These are phyloP conservation scores for Solenopsis fugax DNA, from an alignment of 1,140 invertebrate genomes.

Conservation along the genomic window DNA sequence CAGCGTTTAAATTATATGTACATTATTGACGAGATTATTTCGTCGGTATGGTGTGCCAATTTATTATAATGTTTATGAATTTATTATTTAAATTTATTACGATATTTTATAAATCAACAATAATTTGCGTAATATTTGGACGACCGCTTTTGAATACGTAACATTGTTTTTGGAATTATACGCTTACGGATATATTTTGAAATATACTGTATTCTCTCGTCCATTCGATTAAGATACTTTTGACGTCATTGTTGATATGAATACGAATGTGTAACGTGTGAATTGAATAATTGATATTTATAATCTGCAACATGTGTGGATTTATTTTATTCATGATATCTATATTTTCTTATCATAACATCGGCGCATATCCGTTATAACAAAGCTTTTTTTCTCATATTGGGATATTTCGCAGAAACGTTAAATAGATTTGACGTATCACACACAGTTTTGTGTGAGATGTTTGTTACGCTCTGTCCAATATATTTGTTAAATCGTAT, in stretches of 20 bases:
- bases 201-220: neutral
- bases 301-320: neutral
- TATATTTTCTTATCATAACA: slow-evolving; percentile 9
- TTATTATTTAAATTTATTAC: slow-evolving; percentile 37
- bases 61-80: slow-evolving; percentile 30
- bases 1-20: slow-evolving; percentile 10
- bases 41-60: slow-evolving; percentile 9
- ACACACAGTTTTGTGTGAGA: neutral
- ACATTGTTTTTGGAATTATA: slow-evolving; percentile 1
- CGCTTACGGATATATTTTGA: slow-evolving; percentile 4
- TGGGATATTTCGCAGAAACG: neutral
- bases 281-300: slow-evolving; percentile 21
- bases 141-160: slow-evolving; percentile 13
- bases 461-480: neutral
- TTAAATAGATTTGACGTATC: slow-evolving; percentile 36
- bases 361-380: neutral
- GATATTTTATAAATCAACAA: slow-evolving; percentile 24
- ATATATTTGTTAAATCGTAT: slow-evolving; percentile 34
- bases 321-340: neutral
- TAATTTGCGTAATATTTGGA: slow-evolving; percentile 39
- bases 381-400: neutral
- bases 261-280: neutral
- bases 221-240: slow-evolving; percentile 36
- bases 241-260: neutral
- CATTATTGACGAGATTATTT: slow-evolving; percentile 37